These are phyloP conservation scores for Mamestra configurata DNA, from an alignment of 1,140 invertebrate species.

Conservation along the genomic window DNA sequence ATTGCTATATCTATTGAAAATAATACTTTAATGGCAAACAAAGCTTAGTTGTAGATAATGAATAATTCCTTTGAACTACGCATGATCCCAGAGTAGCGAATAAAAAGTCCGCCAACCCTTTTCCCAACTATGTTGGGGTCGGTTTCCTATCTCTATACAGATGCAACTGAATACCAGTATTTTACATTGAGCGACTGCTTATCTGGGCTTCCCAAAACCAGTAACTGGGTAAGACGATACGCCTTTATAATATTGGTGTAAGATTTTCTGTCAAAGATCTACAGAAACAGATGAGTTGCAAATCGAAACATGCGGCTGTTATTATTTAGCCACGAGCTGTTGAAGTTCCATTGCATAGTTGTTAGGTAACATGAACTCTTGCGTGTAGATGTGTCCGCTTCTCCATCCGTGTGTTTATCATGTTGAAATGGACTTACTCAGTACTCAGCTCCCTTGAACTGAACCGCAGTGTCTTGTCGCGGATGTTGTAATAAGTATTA, in stretches of 20 bases:
- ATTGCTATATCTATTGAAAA: not conserved
- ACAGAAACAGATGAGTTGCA: too few relatives aligned
- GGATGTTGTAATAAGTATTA: not conserved
- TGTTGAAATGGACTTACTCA: slow-evolving; percentile 13
- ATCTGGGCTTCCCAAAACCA: too few relatives aligned
- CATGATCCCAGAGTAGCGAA: not conserved
- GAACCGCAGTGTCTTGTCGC: not conserved
- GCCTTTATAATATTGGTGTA: too few relatives aligned
- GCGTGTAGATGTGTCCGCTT: not conserved
- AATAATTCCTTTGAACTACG: not conserved
- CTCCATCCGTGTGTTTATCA: not conserved
- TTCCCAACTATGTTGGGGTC: too few relatives aligned
- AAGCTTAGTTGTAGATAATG: slow-evolving; percentile 1
- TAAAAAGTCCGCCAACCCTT: too few relatives aligned
- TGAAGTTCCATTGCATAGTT: not conserved
- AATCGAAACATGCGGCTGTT: too few relatives aligned
- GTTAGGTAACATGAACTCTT: slow-evolving; percentile 27
- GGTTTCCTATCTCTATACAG: too few relatives aligned
- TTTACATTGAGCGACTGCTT: too few relatives aligned
- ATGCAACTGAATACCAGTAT: too few relatives aligned
- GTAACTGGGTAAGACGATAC: too few relatives aligned
- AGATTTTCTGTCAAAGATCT: too few relatives aligned
- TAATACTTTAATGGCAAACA: not conserved
- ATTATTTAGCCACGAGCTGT: too few relatives aligned
- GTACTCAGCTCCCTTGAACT: not conserved